A percentile compares a stretch with the other conserved stretches of the same genome.
These are phyloP conservation scores for Zaprionus tsacasi DNA, from an alignment of 1,140 invertebrate species.

Conservation along the genomic window DNA sequence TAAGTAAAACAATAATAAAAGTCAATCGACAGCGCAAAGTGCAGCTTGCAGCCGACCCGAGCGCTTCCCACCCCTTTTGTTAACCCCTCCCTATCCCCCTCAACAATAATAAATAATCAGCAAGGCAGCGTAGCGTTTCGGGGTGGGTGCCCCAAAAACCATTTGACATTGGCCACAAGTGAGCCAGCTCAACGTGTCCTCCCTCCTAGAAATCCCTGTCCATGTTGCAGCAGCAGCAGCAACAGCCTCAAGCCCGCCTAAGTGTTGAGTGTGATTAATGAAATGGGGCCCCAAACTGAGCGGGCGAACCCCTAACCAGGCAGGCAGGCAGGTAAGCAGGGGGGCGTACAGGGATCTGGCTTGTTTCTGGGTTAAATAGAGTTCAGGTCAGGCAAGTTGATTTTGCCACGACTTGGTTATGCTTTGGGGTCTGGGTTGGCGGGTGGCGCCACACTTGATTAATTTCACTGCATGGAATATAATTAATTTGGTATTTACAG, in stretches of 20 bases:
- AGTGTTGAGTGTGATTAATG: slow-evolving; percentile 81
- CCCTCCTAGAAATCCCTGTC: slow-evolving; percentile 10
- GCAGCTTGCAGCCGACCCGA: slow-evolving; percentile 18
- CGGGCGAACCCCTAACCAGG: slow-evolving; percentile 5
- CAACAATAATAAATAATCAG: slow-evolving; percentile 47
- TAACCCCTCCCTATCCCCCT: neutral
- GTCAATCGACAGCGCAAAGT: slow-evolving; percentile 19
- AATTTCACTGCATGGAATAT: slow-evolving; percentile 79
- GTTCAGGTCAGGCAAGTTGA: slow-evolving; percentile 66
- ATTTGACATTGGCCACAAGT: slow-evolving; percentile 70
- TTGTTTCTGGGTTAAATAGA: slow-evolving; percentile 79
- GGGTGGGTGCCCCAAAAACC: slow-evolving; percentile 26
- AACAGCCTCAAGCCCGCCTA: slow-evolving; percentile 17
- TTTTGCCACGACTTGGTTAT: slow-evolving; percentile 37
- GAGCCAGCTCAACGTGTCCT: slow-evolving; percentile 23
- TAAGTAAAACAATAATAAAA: slow-evolving; percentile 25
- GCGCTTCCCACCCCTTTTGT: neutral
- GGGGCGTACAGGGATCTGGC: slow-evolving; percentile 25
- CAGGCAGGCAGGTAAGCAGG: neutral
- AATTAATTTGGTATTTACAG: slow-evolving; percentile 77
- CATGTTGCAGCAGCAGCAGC: slow-evolving; percentile 18
- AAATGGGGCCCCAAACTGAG: slow-evolving; percentile 67
- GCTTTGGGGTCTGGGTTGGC: neutral
- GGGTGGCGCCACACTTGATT: slow-evolving; percentile 64
- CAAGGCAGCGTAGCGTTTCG: slow-evolving; percentile 23